Conservation (phyloP, 2,797 vertebrate genomes). For the Helicolenus hilgendorfi region DNA sequence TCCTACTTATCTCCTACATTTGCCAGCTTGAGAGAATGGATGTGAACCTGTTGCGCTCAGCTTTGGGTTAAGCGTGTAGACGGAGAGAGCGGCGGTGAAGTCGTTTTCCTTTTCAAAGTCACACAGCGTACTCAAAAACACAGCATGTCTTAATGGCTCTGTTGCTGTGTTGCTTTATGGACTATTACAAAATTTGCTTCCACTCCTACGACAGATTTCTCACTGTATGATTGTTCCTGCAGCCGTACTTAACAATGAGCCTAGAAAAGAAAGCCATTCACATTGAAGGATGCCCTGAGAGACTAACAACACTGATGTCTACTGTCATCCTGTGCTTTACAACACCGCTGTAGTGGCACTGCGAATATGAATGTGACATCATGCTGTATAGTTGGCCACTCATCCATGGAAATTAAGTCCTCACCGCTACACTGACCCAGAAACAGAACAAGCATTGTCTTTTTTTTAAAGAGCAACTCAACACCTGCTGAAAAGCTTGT, state of each 20-base stretch:
- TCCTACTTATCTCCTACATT: background rate
- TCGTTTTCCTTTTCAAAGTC: conserved; percentile 25
- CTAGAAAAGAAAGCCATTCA: conserved; percentile 10
- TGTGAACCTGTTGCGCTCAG: conserved; percentile 28
- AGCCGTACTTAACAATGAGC: conserved; percentile 29
- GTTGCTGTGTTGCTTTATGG: conserved; percentile 25
- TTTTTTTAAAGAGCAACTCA: background rate
- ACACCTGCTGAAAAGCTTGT: background rate
- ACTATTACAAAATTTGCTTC: conserved; percentile 39
- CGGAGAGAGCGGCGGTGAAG: background rate
- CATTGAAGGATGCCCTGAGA: background rate
- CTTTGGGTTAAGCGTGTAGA: background rate
- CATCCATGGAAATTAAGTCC: background rate
- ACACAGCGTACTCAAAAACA: conserved; percentile 31
- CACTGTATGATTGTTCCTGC: conserved; percentile 22
- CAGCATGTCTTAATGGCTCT: conserved; percentile 46
- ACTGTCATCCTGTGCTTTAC: conserved; percentile 1
- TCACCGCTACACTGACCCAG: background rate
- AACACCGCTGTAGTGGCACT: background rate
- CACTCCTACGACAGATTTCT: conserved; percentile 24
- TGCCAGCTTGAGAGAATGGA: background rate
- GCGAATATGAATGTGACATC: conserved; percentile 8
- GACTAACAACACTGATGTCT: conserved; percentile 14
- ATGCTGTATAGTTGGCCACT: background rate
- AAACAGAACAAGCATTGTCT: background rate